Evolutionary conservation across 1,140 invertebrate species (phyloP), one percentile per base, ranked within the genome.

Genomic region (Dreissena polymorpha): DNA sequence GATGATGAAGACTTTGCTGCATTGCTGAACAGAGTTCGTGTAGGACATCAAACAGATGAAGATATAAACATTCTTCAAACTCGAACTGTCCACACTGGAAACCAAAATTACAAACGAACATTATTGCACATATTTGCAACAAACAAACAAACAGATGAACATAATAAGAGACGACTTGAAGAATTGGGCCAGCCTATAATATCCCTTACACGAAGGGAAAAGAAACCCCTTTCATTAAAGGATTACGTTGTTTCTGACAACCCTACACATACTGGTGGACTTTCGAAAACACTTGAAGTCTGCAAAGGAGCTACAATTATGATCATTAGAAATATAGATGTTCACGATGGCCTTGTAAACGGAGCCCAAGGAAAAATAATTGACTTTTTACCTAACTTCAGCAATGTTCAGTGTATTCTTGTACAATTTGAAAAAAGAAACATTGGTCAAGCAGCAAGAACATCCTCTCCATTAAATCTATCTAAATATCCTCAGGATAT

Each of bases 301-400:
- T 60, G 72, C n/a, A 53, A 57, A 50, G 55, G 55, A 64, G 83
- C 75, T 23, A 78, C 75, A 79, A 51, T 84, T 2, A 84, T 84
- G 69, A 21, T 79, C 10, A 79, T 78, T 14, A 63, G 70, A 64
- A 84, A 79, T 27, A 67, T 84, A 55, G 69, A 84, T 79, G 76
- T 74, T 49, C 39, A 73, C 0, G 83, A 78, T 57, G 69, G 75
- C 12, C 69, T 84, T 65, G 76, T 79, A 14, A 84, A 84, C 68
- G 75, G 57, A 29, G 83, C 83, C 13, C 64, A 57, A 50, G 73
- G 82, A 51, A 21, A 5, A n/a, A 21, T 77, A 10, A 39, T 77
- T 6, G 69, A 74, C 60, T 72, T 79, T 49, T 14, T 79, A 1
- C 57, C 70, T 21, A 69, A 60, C 51, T 65, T 7, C 29, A 50